Base-by-base conservation (phyloP, 1,140 invertebrate genomes). In the Coptotermes formosanus region DNA sequence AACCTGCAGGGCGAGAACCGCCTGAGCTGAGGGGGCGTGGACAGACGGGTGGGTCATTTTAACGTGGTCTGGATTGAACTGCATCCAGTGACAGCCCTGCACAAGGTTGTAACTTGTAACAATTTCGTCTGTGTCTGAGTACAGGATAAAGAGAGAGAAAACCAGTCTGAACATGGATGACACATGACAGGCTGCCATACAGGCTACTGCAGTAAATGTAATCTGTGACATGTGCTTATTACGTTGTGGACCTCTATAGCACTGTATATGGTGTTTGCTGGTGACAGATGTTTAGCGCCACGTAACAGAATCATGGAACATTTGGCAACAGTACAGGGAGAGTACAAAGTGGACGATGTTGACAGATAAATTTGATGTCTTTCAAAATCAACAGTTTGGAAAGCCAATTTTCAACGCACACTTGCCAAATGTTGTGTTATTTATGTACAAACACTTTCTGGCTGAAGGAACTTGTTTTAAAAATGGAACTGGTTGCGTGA, bases 301-400 rank as follows among this genome's bases (percentile, higher is more conserved):
- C 30, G 64, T 75, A 75, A 75, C 64, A 75, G 64, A 75, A 75
- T 75, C 25, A 30, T 75, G 64, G 11, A 30, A 75, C 64, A 75
- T 75, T 7, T 75, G 64, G 64, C 64, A 75, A n/a, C 64, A 9
- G 64, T 25, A 16, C 64, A 75, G 7, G 25, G 64, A 30, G n/a
- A 75, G 8, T 16, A 9, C 64, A 75, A 14, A 30, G 64, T 75
- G n/a, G 3, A 75, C 16, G 25, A 21, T 25, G n/a, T n/a, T 75
- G 64, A 75, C 30, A 75, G 64, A 75, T 75, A 75, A 75, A 75
- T 75, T 75, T 75, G 64, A 75, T 75, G 64, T 75, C 64, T 75
- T 75, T 75, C 64, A 75, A 30, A 75, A n/a, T 30, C 25, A 75
- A 75, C 25, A 75, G 64, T 75, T 75, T 75, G 64, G 64, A 75